Evolutionary conservation across 2,888 invertebrate species (phyloP).

Genomic region (Oxytorus armatus): DNA sequence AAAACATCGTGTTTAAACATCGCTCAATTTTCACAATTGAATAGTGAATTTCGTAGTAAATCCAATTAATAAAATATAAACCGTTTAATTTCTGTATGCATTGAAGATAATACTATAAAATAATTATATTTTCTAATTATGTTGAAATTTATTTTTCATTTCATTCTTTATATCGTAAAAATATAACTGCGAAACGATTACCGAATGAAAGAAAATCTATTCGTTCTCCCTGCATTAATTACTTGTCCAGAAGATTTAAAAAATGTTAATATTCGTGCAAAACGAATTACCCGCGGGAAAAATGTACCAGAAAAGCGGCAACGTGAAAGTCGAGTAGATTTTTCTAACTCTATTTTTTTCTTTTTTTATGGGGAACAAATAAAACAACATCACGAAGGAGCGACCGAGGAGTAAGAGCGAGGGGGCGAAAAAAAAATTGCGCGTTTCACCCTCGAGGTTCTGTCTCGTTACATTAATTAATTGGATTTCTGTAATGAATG

Average conservation of each 20-base stretch:
- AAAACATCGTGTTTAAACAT: background rate
- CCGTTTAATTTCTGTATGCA: too few relatives aligned
- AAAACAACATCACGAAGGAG: background rate
- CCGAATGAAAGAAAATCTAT: too few relatives aligned
- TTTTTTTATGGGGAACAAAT: constrained; percentile 2
- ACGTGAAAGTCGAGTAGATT: background rate
- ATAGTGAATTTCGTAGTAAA: too few relatives aligned
- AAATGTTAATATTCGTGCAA: background rate
- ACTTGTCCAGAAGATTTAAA: constrained; percentile 5
- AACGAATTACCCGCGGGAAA: background rate
- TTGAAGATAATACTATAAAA: too few relatives aligned
- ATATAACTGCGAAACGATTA: too few relatives aligned
- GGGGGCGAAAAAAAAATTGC: background rate
- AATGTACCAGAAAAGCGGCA: background rate
- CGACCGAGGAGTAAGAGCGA: background rate
- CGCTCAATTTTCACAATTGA: too few relatives aligned
- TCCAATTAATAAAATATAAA: too few relatives aligned
- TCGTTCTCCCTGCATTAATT: background rate
- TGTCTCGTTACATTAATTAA: constrained; percentile 58
- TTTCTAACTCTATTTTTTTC: background rate
- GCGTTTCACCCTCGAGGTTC: constrained; percentile 23
- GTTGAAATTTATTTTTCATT: too few relatives aligned
- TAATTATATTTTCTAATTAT: too few relatives aligned
- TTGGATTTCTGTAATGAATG: constrained; percentile 44
- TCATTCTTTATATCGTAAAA: too few relatives aligned